phyloP scores from a whole-genome alignment of 2,888 invertebrate species.

The Gari tellinella region DNA sequence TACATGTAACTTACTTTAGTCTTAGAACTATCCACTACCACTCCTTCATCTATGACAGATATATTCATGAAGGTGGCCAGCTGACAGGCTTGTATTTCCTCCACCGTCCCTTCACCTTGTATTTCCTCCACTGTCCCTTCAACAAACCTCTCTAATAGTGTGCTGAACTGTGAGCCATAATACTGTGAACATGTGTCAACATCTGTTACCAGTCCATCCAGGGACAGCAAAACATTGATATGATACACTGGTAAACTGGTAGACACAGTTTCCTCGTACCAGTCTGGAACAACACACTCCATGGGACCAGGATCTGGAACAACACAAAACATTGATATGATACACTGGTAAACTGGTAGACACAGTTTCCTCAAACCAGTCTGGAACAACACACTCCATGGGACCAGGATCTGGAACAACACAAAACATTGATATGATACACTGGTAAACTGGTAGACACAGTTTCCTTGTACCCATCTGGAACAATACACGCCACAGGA shows the following conservation, averaged over 20 bases:
- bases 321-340: constrained; percentile 16
- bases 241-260: constrained; percentile 16
- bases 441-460: constrained; percentile 10
- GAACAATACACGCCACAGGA: no score
- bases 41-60: not conserved
- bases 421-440: constrained; percentile 19
- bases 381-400: no score
- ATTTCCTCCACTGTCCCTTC: no score
- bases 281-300: no score
- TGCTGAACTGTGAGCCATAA: no score
- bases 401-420: no score
- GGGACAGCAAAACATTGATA: constrained; percentile 23
- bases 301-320: no score
- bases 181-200: not conserved
- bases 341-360: constrained; percentile 12
- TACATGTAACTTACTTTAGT: not conserved
- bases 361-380: not conserved
- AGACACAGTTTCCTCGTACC: not conserved
- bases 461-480: not conserved
- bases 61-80: not conserved
- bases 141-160: no score
- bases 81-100: not conserved
- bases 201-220: not conserved
- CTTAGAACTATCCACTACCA: not conserved
- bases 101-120: no score